These are phyloP conservation scores for Cybosia mesomella DNA, from an alignment of 2,888 invertebrate species.

Conservation along the genomic window DNA sequence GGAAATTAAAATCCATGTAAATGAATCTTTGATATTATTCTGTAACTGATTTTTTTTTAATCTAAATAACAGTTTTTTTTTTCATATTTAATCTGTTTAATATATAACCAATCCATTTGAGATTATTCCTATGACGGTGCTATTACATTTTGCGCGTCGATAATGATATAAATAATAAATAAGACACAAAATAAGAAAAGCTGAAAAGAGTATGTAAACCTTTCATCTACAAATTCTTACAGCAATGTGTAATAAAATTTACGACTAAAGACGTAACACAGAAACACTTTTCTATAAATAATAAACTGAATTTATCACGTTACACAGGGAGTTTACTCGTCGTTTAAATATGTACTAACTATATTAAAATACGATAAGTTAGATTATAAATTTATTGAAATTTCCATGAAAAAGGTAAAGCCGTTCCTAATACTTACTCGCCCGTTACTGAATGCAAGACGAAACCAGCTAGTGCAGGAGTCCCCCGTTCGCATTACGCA, in stretches of 20 bases:
- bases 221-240: slow-evolving; percentile 27
- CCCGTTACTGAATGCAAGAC: slow-evolving; percentile 47
- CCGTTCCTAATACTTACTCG: slow-evolving; percentile 49
- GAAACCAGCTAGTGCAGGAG: slow-evolving; percentile 41
- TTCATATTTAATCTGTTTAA: no score
- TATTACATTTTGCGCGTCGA: not conserved
- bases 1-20: no score
- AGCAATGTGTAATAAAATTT: slow-evolving; percentile 33
- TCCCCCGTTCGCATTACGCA: slow-evolving; percentile 64
- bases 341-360: slow-evolving; percentile 33
- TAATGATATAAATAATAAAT: slow-evolving; percentile 9
- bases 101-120: not conserved
- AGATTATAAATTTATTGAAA: slow-evolving; percentile 42
- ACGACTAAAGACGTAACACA: slow-evolving; percentile 40
- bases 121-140: not conserved
- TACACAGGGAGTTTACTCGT: slow-evolving; percentile 33
- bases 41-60: no score
- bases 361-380: slow-evolving; percentile 34
- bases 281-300: slow-evolving; percentile 37
- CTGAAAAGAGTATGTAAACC: slow-evolving; percentile 16
- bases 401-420: slow-evolving; percentile 29
- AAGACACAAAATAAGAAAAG: not conserved
- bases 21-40: not conserved
- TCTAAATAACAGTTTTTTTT: no score
- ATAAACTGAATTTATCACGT: slow-evolving; percentile 49